phyloP scores from a whole-genome alignment of 2,113 vertebrate species.

The Atherinomorus stipes region DNA sequence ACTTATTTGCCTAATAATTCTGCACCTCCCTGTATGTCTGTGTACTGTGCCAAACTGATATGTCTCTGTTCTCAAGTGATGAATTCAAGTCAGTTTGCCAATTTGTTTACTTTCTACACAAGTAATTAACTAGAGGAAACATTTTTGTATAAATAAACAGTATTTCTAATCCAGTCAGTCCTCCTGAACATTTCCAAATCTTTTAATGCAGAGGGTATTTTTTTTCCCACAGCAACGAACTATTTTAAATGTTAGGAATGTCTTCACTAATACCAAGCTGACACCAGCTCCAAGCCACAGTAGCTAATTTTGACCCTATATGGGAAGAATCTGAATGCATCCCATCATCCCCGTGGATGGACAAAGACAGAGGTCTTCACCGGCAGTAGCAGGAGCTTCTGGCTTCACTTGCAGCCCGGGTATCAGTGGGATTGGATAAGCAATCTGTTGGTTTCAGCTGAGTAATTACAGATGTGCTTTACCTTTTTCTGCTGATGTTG shows the following conservation, averaged over 20 bases:
- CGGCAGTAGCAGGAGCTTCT: constrained; percentile 24
- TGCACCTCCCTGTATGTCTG: no score
- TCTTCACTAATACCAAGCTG: background rate
- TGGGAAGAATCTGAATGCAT: constrained; percentile 44
- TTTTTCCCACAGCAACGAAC: background rate
- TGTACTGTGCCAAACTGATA: no score
- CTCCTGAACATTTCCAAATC: background rate
- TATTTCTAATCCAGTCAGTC: no score
- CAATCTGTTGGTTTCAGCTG: constrained; percentile 67
- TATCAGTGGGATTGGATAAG: constrained; percentile 57
- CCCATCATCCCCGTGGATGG: background rate
- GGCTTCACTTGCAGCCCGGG: constrained; percentile 50
- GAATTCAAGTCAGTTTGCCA: no score
- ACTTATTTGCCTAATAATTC: no score
- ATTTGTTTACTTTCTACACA: no score
- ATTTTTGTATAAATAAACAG: no score
- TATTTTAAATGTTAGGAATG: background rate
- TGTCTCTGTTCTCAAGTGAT: no score
- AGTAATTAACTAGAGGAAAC: no score
- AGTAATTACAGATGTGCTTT: constrained; percentile 69
- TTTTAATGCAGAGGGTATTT: background rate
- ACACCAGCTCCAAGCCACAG: constrained; percentile 31
- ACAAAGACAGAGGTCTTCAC: constrained; percentile 17
- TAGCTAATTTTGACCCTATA: constrained; percentile 12
- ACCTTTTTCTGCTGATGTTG: constrained; percentile 74